A percentile compares a stretch with the other conserved stretches of the same genome.
Conservation (phyloP, 2,797 vertebrate species). For the Garrulus glandarius region DNA sequence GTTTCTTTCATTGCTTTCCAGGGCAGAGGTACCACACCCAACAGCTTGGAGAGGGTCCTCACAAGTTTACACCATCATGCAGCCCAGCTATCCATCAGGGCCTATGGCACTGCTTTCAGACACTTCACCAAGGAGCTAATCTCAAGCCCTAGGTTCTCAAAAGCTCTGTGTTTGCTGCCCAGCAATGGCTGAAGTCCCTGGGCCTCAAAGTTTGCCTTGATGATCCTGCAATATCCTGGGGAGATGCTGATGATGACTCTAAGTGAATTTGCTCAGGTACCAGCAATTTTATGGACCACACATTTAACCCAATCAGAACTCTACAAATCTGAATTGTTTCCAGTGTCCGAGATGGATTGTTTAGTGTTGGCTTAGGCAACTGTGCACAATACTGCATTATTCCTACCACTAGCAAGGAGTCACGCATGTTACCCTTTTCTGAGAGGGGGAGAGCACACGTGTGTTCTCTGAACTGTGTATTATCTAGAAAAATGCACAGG, state of each 20-base stretch:
- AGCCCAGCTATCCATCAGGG: neutral
- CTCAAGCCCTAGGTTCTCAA: neutral
- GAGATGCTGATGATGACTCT: neutral
- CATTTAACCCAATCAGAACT: neutral
- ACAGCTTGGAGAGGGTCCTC: neutral
- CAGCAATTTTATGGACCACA: neutral
- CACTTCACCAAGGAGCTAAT: neutral
- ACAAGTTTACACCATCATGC: neutral
- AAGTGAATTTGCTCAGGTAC: neutral
- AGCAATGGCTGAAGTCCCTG: neutral
- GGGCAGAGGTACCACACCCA: neutral
- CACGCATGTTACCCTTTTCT: fast-evolving
- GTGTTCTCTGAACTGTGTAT: neutral
- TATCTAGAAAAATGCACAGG: neutral
- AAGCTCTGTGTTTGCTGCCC: neutral
- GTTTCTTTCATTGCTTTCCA: neutral
- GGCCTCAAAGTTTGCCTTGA: neutral
- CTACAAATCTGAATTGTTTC: neutral
- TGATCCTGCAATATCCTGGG: neutral
- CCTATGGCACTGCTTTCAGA: neutral
- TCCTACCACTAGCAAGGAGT: neutral
- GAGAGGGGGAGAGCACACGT: neutral
- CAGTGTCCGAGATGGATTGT: neutral
- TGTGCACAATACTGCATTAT: neutral
- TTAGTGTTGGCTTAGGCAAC: neutral